A percentile compares a stretch with the other conserved stretches of the same genome.
These are phyloP conservation scores for Schizaphis graminum DNA, from an alignment of 2,888 invertebrate species.

Conservation along the genomic window DNA sequence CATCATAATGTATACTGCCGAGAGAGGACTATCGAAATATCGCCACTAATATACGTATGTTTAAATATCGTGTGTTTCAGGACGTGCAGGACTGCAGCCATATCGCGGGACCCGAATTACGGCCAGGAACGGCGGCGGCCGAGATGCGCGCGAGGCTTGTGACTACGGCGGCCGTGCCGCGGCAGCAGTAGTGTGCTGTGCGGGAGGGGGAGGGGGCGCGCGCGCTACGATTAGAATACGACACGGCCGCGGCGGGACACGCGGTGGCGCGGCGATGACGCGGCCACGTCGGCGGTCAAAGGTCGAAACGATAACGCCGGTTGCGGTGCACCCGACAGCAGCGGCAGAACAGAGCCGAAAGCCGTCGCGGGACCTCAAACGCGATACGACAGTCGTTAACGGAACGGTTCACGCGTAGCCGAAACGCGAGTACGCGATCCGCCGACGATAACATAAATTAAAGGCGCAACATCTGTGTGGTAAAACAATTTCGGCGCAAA, in stretches of 20 bases:
- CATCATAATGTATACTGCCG: neutral
- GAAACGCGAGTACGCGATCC: neutral
- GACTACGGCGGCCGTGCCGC: neutral
- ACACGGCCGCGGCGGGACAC: neutral
- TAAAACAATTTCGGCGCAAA: neutral
- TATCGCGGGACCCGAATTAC: neutral
- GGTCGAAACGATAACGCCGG: slow-evolving; percentile 30
- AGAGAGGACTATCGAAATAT: neutral
- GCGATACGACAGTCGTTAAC: neutral
- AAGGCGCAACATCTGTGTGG: neutral
- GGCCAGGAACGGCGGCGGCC: neutral
- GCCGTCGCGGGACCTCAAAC: neutral
- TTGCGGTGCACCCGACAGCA: neutral
- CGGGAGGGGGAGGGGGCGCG: neutral
- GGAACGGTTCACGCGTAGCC: neutral
- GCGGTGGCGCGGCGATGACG: neutral
- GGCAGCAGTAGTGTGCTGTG: neutral
- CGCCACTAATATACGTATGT: neutral
- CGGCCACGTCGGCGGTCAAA: slow-evolving; percentile 55
- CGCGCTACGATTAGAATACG: neutral
- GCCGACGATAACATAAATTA: neutral
- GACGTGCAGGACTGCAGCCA: neutral
- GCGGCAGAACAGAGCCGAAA: neutral
- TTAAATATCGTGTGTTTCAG: neutral
- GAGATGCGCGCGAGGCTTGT: neutral